Evolutionary conservation across 2,797 vertebrate species (phyloP).

Genomic region (Cirrhinus molitorella): DNA sequence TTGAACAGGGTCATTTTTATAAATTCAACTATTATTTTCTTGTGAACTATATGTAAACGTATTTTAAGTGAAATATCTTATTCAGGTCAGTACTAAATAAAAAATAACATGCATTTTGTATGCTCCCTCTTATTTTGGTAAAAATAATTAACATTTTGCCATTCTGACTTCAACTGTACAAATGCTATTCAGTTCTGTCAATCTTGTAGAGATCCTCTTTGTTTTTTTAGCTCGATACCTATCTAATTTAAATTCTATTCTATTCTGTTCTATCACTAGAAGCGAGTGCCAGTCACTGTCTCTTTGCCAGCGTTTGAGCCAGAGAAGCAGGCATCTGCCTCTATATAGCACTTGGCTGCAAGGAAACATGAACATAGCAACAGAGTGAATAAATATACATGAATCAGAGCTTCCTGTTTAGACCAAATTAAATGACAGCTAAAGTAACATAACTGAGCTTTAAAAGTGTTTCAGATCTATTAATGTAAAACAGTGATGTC

Average conservation of each 20-base stretch:
- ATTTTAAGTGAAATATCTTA: background rate
- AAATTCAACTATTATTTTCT: too few species aligned
- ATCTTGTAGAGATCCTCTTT: background rate
- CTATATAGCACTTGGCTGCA: conserved; percentile 9
- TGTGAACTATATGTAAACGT: too few species aligned
- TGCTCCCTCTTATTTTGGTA: too few species aligned
- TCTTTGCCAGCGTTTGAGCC: conserved; percentile 37
- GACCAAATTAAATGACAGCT: background rate
- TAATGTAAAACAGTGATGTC: background rate
- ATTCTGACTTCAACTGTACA: background rate
- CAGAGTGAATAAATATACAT: conserved; percentile 21
- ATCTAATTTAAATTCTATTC: background rate
- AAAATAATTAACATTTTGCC: too few species aligned
- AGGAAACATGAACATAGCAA: conserved; percentile 29
- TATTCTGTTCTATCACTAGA: background rate
- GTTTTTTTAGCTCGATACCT: background rate
- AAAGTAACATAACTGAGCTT: background rate
- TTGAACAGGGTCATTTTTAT: too few species aligned
- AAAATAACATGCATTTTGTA: too few species aligned
- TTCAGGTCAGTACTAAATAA: too few species aligned
- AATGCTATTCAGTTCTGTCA: background rate
- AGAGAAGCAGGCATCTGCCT: conserved; percentile 20
- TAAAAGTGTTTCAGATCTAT: background rate
- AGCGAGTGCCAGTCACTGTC: background rate
- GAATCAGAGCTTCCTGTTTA: background rate